Evolutionary conservation across 2,888 invertebrate species (phyloP).

Genomic region (Himalopsyche japonica): DNA sequence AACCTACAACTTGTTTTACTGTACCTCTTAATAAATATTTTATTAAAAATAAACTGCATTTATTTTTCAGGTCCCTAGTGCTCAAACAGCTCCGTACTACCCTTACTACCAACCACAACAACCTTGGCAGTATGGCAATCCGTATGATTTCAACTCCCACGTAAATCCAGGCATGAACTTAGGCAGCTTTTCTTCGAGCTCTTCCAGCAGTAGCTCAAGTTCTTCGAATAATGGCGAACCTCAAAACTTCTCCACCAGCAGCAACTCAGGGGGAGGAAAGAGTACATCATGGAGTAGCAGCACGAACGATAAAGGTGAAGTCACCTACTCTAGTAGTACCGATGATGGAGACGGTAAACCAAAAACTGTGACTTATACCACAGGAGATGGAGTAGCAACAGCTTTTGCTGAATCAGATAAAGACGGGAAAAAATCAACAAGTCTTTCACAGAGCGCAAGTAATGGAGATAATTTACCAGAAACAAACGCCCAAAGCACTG

Average conservation of each 20-base stretch:
- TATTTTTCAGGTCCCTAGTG: too few species aligned
- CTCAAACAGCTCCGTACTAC: too few species aligned
- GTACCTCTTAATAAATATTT: too few species aligned
- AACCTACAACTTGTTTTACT: too few species aligned
- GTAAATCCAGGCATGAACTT: neutral
- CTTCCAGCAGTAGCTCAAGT: neutral
- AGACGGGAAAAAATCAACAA: conserved; percentile 7
- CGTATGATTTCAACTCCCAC: too few species aligned
- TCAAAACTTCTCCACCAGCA: neutral
- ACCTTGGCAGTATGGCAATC: neutral
- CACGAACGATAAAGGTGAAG: conserved; percentile 9
- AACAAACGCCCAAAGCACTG: conserved; percentile 11
- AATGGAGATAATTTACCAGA: conserved; percentile 21
- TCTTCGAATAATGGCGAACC: too few species aligned
- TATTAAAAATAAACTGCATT: too few species aligned
- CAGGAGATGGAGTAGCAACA: conserved; percentile 27
- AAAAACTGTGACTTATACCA: conserved; percentile 33
- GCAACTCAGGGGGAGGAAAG: neutral
- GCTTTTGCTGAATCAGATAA: conserved; percentile 10
- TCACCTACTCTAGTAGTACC: conserved; percentile 21
- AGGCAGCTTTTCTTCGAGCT: neutral
- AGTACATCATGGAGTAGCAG: conserved; percentile 5
- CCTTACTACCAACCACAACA: neutral
- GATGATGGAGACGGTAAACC: conserved; percentile 25
- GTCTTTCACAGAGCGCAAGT: conserved; percentile 13